phyloP scores from a whole-genome alignment of 1,140 invertebrate genomes.

The Drosophila tropicalis region DNA sequence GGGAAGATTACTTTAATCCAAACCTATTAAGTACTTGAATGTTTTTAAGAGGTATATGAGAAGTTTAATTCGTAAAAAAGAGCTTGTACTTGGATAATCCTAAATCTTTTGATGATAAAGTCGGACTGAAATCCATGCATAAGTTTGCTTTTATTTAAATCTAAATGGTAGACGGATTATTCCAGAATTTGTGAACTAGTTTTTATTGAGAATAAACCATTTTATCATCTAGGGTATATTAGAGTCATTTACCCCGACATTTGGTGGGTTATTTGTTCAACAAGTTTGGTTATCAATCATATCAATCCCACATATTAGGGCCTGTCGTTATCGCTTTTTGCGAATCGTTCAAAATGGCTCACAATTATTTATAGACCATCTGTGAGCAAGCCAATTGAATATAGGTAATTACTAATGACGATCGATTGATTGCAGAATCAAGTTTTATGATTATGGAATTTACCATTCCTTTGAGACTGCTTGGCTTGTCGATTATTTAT shows the following conservation, averaged over 20 bases:
- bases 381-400: not conserved
- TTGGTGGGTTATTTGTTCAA: not conserved
- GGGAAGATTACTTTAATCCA: too few species aligned
- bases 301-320: not conserved
- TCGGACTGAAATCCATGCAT: too few species aligned
- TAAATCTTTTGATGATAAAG: too few species aligned
- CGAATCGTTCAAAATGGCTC: slow-evolving; percentile 38
- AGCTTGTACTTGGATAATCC: too few species aligned
- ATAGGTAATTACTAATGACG: slow-evolving; percentile 1
- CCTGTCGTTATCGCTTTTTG: slow-evolving; percentile 20
- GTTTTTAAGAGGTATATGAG: too few species aligned
- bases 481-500: not conserved
- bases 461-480: not conserved
- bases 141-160: too few species aligned
- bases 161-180: too few species aligned
- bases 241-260: not conserved
- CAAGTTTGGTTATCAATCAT: not conserved
- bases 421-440: slow-evolving; percentile 3
- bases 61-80: too few species aligned
- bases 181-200: not conserved
- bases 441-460: not conserved
- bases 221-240: not conserved
- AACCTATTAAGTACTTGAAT: too few species aligned
- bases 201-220: not conserved
- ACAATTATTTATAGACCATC: slow-evolving; percentile 38